Base-by-base conservation (phyloP, 1,140 invertebrate species). In the Eulimnadia texana region DNA sequence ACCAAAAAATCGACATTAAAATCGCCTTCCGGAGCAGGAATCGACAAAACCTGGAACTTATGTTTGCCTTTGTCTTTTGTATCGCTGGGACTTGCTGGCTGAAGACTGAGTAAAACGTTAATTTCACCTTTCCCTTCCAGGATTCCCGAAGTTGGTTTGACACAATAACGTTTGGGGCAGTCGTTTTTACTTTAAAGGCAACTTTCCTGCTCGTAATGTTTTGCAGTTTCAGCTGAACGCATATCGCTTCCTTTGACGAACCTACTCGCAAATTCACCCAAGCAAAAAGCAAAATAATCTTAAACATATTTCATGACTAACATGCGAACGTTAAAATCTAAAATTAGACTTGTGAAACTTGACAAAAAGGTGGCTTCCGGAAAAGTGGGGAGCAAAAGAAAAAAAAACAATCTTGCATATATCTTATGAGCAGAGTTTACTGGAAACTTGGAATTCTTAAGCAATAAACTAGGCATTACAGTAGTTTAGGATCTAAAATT, bases 161-260 rank as follows among this genome's bases (percentile, higher is more conserved):
- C 97, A 77, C 97, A 99, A 73, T 99, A 99, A 70, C 90, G 87
- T 74, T 94, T 62, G 97, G 97, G 67, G 94, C 96, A 68, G 97
- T 99, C 57, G 97, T 99, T 78, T 99, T 99, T 67, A 99, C 97
- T 84, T 99, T 99, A 77, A 97, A 99, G 74, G 90, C 84, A 67
- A 99, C 85, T 74, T 82, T 82, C 70, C 84, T 79, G 66, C 83
- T 82, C 68, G 88, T 80, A 33, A 91, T 92, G 78, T 99, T 99
- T 65, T 78, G 84, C 67, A 99, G 76, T 70, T 82, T 86, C 76
- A 99, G 84, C 69, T 90, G 84, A n/a, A 91, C 88, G 61, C 91
- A 91, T 58, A 92, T 84, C 66, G 92, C 80, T 73, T 83, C 79
- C 73, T 81, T 86, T 74, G 98, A 98, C 25, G 94, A 90, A 68